Evolutionary conservation across 2,888 invertebrate genomes (phyloP).

Genomic region (Prosapia bicincta): DNA sequence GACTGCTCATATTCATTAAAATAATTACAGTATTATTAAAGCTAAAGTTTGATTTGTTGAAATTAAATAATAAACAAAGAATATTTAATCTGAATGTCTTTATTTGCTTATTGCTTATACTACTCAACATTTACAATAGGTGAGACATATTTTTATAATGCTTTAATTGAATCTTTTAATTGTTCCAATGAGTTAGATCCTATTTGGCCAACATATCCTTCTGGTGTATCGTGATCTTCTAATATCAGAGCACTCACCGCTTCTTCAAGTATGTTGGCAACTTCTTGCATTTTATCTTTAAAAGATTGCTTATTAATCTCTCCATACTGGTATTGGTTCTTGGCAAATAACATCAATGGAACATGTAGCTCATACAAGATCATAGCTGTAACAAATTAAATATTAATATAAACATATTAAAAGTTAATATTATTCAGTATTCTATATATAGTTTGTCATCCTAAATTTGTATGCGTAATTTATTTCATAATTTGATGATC

Average conservation of each 20-base stretch:
- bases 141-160: neutral
- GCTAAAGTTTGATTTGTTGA: too few species aligned
- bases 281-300: conserved; percentile 40
- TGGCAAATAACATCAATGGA: conserved; percentile 43
- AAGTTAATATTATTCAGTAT: too few species aligned
- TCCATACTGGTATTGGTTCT: conserved; percentile 39
- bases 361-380: conserved; percentile 47
- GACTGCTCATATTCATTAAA: too few species aligned
- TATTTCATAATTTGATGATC: too few species aligned
- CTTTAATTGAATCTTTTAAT: conserved; percentile 34
- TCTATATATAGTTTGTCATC: too few species aligned
- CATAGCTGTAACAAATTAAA: conserved; percentile 40
- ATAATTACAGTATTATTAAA: too few species aligned
- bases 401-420: neutral
- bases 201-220: conserved; percentile 40
- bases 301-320: conserved; percentile 37
- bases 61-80: too few species aligned
- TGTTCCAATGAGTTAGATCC: conserved; percentile 48
- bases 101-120: neutral
- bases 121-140: neutral
- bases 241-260: conserved; percentile 41
- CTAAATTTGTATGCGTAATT: too few species aligned
- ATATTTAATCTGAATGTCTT: too few species aligned
- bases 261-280: conserved; percentile 40
- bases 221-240: conserved; percentile 42